Percentiles rank a stretch among this genome's conserved stretches.
Conservation (phyloP, 2,888 invertebrate species). For the Sesia apiformis region DNA sequence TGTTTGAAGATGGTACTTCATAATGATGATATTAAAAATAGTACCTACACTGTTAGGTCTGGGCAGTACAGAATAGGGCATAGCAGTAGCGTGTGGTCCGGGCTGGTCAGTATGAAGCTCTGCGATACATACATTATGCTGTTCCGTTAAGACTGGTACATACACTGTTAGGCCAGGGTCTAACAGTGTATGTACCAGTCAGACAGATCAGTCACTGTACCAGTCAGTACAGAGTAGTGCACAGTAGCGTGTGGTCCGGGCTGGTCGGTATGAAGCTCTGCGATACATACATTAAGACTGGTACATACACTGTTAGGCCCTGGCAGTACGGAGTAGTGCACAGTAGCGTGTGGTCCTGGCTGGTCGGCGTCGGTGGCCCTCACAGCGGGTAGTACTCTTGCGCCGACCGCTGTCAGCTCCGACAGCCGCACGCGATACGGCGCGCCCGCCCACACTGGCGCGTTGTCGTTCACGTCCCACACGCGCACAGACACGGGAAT, state of each 20-base stretch:
- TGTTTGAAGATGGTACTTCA: too few relatives aligned
- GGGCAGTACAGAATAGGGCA: too few relatives aligned
- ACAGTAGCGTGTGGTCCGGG: too few relatives aligned
- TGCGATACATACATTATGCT: too few relatives aligned
- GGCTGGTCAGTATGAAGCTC: too few relatives aligned
- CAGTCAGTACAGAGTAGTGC: constrained; percentile 46
- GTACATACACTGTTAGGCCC: constrained; percentile 58
- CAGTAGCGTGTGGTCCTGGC: constrained; percentile 89
- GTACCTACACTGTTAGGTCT: too few relatives aligned
- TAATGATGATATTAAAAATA: too few relatives aligned
- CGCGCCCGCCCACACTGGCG: constrained; percentile 86
- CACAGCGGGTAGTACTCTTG: constrained; percentile 84
- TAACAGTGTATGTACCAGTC: constrained; percentile 88
- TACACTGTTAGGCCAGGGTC: constrained; percentile 67
- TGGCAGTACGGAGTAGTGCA: constrained; percentile 86
- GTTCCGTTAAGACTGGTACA: too few relatives aligned
- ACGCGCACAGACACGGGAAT: constrained; percentile 90
- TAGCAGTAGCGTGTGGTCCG: too few relatives aligned
- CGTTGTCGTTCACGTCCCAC: constrained; percentile 93
- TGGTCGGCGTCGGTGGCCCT: constrained; percentile 89
- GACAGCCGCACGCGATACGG: constrained; percentile 89
- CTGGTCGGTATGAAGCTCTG: too few relatives aligned
- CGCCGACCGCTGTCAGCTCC: constrained; percentile 83
- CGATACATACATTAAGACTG: too few relatives aligned
- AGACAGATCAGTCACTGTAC: too few relatives aligned